A percentile compares a stretch with the other conserved stretches of the same genome.
These are phyloP conservation scores for Bambusicola thoracicus DNA, from an alignment of 2,113 vertebrate genomes.

Conservation along the genomic window DNA sequence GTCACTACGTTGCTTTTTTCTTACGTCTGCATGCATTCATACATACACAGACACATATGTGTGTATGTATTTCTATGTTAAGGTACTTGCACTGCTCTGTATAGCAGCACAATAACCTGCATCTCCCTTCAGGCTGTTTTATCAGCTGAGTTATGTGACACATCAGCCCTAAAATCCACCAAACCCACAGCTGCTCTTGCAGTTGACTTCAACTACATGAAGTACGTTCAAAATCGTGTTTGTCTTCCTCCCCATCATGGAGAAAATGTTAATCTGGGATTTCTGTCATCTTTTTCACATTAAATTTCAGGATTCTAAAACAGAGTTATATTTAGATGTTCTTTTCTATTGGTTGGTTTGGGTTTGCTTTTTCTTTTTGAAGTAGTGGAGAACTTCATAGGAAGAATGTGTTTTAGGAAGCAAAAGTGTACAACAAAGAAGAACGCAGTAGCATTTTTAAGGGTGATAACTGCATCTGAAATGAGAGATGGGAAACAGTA, in stretches of 20 bases:
- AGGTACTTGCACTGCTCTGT: not conserved
- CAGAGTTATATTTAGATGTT: not conserved
- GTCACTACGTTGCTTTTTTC: not conserved
- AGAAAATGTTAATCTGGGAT: not conserved
- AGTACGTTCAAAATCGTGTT: not conserved
- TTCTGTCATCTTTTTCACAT: not conserved
- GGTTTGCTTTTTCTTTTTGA: not conserved
- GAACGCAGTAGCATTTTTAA: not conserved
- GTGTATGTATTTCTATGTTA: not conserved
- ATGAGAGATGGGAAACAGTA: not conserved
- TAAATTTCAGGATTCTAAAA: not conserved
- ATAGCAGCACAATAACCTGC: rapidly evolving
- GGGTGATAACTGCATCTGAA: not conserved
- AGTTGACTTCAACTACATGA: not conserved
- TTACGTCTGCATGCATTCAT: rapidly evolving
- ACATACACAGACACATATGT: too few relatives aligned
- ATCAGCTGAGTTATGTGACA: not conserved
- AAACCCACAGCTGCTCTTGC: not conserved
- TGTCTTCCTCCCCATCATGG: rapidly evolving
- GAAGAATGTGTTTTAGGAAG: not conserved
- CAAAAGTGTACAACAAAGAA: not conserved
- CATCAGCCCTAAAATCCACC: not conserved
- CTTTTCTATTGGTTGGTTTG: not conserved
- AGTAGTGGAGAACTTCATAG: not conserved
- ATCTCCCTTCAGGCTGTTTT: not conserved